Evolutionary conservation across 1,140 invertebrate genomes (phyloP).

Genomic region (Drosophila hydei): DNA sequence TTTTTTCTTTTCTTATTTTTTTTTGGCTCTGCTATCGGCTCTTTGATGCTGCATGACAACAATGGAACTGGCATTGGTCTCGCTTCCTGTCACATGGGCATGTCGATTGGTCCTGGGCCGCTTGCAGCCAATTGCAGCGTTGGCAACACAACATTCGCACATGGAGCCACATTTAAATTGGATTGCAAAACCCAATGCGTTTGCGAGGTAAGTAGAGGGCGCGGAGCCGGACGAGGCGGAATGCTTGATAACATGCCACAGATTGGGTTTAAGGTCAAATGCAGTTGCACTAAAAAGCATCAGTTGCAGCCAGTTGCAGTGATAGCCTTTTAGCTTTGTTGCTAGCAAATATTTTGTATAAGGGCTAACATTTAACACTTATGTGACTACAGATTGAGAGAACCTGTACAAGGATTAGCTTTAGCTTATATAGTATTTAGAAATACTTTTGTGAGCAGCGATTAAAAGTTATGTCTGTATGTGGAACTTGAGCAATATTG

Average conservation of each 20-base stretch:
- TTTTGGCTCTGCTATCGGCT: constrained; percentile 13
- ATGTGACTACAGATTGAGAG: constrained; percentile 17
- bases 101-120: constrained; percentile 15
- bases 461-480: too few relatives aligned
- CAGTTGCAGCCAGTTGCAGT: constrained; percentile 6
- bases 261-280: constrained; percentile 57
- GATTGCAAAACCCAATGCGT: constrained; percentile 89
- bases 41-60: constrained; percentile 36
- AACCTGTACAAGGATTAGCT: too few relatives aligned
- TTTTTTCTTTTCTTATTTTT: constrained; percentile 7
- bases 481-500: too few relatives aligned
- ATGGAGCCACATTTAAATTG: constrained; percentile 88
- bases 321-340: constrained; percentile 21
- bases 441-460: too few relatives aligned
- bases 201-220: constrained; percentile 86
- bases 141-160: constrained; percentile 86
- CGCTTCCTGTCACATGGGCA: constrained; percentile 19
- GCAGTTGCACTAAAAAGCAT: constrained; percentile 52
- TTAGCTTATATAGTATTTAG: too few relatives aligned
- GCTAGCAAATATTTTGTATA: constrained; percentile 5
- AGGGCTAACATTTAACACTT: constrained; percentile 48
- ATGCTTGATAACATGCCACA: constrained; percentile 2
- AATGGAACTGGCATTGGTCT: constrained; percentile 39
- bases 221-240: neutral
- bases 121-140: constrained; percentile 85